phyloP scores from a whole-genome alignment of 2,113 vertebrate species.

The Psephotus haematonotus region DNA sequence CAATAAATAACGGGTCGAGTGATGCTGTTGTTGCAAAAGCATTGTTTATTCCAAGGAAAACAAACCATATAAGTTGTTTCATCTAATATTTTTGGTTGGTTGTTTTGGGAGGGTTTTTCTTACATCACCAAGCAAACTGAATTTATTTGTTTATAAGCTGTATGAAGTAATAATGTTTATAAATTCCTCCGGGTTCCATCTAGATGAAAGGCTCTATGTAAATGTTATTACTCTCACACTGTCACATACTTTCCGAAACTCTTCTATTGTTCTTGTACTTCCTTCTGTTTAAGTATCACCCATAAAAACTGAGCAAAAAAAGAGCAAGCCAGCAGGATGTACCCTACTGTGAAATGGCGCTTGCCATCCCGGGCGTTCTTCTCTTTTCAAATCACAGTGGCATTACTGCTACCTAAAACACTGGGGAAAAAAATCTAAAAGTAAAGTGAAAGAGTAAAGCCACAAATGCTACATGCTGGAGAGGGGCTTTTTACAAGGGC shows the following conservation, averaged over 20 bases:
- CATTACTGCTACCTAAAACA: background rate
- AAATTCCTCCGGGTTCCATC: slow-evolving; percentile 52
- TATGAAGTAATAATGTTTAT: slow-evolving; percentile 61
- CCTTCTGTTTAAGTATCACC: slow-evolving; percentile 36
- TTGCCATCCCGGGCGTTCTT: background rate
- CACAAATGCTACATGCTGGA: background rate
- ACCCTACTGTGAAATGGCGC: background rate
- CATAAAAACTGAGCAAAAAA: background rate
- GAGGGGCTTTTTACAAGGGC: background rate
- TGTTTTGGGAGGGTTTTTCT: background rate
- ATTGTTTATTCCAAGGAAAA: slow-evolving; percentile 63
- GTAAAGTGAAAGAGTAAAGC: background rate
- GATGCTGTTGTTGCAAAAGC: background rate
- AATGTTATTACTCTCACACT: slow-evolving; percentile 53
- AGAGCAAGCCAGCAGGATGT: background rate
- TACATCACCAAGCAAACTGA: background rate
- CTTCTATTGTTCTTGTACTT: slow-evolving; percentile 63
- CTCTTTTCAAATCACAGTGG: background rate
- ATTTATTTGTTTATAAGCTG: slow-evolving; percentile 65
- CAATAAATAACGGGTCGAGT: background rate
- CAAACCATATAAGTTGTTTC: slow-evolving; percentile 47
- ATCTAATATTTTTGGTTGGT: slow-evolving; percentile 26
- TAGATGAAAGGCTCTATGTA: slow-evolving; percentile 58
- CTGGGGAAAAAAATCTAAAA: background rate
- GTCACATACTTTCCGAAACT: slow-evolving; percentile 37